Evolutionary conservation across 2,797 vertebrate genomes (phyloP).

Genomic region (Ctenochaetus hawaiiensis): DNA sequence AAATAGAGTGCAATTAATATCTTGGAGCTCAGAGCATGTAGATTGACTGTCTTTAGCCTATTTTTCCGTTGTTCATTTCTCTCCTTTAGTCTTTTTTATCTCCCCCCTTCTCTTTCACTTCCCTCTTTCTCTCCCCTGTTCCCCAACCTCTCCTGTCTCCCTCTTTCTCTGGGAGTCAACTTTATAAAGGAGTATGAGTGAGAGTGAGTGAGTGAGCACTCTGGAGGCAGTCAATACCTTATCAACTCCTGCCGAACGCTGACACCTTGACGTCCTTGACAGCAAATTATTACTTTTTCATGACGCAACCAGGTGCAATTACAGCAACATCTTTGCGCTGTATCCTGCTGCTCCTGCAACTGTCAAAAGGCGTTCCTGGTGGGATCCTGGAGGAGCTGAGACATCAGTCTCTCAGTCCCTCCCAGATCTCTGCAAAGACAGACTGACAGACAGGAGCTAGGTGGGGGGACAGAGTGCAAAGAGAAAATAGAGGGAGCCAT

Average conservation of each 20-base stretch:
- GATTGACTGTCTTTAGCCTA: constrained; percentile 73
- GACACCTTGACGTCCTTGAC: constrained; percentile 90
- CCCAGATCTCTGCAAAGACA: constrained; percentile 81
- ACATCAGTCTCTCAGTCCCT: constrained; percentile 85
- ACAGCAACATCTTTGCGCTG: constrained; percentile 87
- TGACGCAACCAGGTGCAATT: constrained; percentile 91
- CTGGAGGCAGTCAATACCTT: constrained; percentile 86
- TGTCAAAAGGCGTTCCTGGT: constrained; percentile 87
- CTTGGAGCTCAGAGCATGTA: constrained; percentile 41
- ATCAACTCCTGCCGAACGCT: constrained; percentile 87
- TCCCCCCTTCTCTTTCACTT: constrained; percentile 44
- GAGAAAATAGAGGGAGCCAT: constrained; percentile 70
- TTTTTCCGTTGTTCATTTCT: constrained; percentile 60
- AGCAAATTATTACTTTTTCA: constrained; percentile 90
- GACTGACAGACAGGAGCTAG: constrained; percentile 80
- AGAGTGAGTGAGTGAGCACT: constrained; percentile 81
- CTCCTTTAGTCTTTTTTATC: constrained; percentile 54
- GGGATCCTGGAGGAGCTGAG: constrained; percentile 85
- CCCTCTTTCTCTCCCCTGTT: constrained; percentile 54
- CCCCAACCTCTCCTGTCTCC: constrained; percentile 74
- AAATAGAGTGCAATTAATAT: constrained; percentile 76
- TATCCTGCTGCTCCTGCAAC: constrained; percentile 86
- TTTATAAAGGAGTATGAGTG: constrained; percentile 80
- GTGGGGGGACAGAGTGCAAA: constrained; percentile 58
- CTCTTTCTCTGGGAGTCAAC: constrained; percentile 83